These are phyloP conservation scores for Xiphophorus hellerii DNA, from an alignment of 2,113 vertebrate species.

Conservation along the genomic window DNA sequence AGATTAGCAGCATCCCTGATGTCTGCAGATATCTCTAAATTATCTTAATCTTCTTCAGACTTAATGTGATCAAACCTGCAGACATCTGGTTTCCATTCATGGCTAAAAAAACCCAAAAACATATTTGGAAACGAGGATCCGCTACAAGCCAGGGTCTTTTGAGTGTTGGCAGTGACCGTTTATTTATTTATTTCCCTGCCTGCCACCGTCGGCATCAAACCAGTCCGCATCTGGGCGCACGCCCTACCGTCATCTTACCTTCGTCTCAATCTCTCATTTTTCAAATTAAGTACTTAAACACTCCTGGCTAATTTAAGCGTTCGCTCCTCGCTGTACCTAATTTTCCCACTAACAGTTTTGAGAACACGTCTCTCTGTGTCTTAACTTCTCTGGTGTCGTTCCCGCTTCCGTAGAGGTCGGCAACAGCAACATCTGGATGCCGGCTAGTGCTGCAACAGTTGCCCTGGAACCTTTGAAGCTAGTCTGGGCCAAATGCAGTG, in stretches of 20 bases:
- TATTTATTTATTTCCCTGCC: not conserved
- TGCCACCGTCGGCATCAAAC: conserved; percentile 33
- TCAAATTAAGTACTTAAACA: conserved; percentile 28
- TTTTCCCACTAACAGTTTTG: conserved; percentile 54
- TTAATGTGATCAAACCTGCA: conserved; percentile 10
- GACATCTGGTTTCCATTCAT: conserved; percentile 40
- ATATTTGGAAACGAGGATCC: conserved; percentile 25
- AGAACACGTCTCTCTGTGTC: conserved; percentile 56
- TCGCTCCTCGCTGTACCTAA: conserved; percentile 25
- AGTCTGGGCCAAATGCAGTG: conserved; percentile 99
- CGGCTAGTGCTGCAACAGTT: conserved; percentile 89
- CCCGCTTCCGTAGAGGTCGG: conserved; percentile 89
- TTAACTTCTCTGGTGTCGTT: conserved; percentile 76
- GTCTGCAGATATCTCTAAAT: conserved; percentile 5
- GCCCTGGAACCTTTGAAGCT: conserved; percentile 96
- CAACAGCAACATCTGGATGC: conserved; percentile 97
- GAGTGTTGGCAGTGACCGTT: conserved; percentile 34
- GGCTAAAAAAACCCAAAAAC: not conserved
- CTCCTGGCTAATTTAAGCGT: conserved; percentile 40
- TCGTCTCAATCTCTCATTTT: conserved; percentile 41
- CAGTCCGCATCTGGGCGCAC: conserved; percentile 46
- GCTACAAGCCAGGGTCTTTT: conserved; percentile 29
- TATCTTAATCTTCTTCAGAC: not conserved
- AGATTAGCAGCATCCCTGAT: not conserved
- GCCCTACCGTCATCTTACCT: too few relatives aligned